Evolutionary conservation across 2,888 invertebrate genomes (phyloP), one percentile per base, ranked within the genome.

Genomic region (Drosophila glabriapex): DNA sequence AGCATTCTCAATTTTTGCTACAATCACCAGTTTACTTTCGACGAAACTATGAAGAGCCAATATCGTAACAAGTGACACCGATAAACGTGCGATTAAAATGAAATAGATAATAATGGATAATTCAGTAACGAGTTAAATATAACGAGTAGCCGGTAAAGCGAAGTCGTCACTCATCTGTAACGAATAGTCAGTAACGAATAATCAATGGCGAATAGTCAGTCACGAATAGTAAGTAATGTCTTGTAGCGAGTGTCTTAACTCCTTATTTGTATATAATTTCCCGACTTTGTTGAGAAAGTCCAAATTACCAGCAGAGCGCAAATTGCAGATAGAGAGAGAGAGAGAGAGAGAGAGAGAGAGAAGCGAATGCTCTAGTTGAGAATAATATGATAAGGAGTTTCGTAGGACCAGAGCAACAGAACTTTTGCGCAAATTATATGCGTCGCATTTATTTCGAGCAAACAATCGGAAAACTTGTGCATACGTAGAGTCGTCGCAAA

Each of bases 381-480:
- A 58, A 66, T 68, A 79, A 66, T 69, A 69, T 69, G 70, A 75
- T 74, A 73, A 80, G 39, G 62, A 14, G 50, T 16, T 62, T 65
- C 58, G 28, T 54, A n/a, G n/a, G 62, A 49, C 39, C 37, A 46
- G 60, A 54, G 68, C 54, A 71, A 79, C 60, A 54, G 53, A 89
- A 85, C 73, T 87, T 85, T 85, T 87, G 87, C 82, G 73, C 85
- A 85, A 85, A 85, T 85, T 85, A 85, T 85, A 90, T 85, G 85
- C 80, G 80, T 82, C 82, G 85, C 85, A 88, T 85, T 87, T 85
- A 85, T 87, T 89, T 89, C 86, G 90, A 88, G 85, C 85, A 89
- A 85, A 89, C 85, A 85, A 85, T 85, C 88, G 85, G 73, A 80
- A 90, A 86, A 86, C 54, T 86, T 90, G 90, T 62, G 67, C 80